Evolutionary conservation across 2,888 invertebrate genomes (phyloP).

Genomic region (Drosophila diplacantha): DNA sequence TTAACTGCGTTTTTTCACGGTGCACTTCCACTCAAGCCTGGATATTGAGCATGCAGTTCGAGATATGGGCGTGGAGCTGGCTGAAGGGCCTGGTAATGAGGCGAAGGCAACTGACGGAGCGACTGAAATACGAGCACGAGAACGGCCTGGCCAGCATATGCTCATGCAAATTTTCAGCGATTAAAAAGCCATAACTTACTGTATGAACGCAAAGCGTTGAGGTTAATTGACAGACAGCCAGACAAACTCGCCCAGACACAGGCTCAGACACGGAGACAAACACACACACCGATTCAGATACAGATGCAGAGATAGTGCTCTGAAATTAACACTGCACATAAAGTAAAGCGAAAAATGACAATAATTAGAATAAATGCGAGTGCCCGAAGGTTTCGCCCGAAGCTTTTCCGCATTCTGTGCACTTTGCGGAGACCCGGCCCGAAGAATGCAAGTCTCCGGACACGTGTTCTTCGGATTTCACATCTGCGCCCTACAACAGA

Average conservation of each 20-base stretch:
- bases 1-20: conserved; percentile 1
- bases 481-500: conserved; percentile 1
- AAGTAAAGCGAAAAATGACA: conserved; percentile 57
- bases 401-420: conserved; percentile 60
- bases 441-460: conserved; percentile 30
- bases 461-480: conserved; percentile 34
- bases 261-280: conserved; percentile 24
- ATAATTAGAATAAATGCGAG: conserved; percentile 69
- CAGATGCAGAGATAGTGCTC: conserved; percentile 27
- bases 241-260: conserved; percentile 56
- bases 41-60: conserved; percentile 50
- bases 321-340: conserved; percentile 62
- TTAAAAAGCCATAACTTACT: conserved; percentile 75
- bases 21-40: conserved; percentile 42
- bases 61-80: conserved; percentile 17
- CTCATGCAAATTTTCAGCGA: conserved; percentile 70
- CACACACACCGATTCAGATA: conserved; percentile 11
- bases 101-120: conserved; percentile 21
- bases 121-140: conserved; percentile 60
- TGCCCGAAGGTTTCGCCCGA: conserved; percentile 61
- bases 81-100: conserved; percentile 54
- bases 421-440: conserved; percentile 20
- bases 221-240: conserved; percentile 72
- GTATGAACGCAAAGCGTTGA: conserved; percentile 72
- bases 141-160: conserved; percentile 26